phyloP scores from a whole-genome alignment of 2,888 invertebrate genomes.

The Hirtodrosophila confusa region DNA sequence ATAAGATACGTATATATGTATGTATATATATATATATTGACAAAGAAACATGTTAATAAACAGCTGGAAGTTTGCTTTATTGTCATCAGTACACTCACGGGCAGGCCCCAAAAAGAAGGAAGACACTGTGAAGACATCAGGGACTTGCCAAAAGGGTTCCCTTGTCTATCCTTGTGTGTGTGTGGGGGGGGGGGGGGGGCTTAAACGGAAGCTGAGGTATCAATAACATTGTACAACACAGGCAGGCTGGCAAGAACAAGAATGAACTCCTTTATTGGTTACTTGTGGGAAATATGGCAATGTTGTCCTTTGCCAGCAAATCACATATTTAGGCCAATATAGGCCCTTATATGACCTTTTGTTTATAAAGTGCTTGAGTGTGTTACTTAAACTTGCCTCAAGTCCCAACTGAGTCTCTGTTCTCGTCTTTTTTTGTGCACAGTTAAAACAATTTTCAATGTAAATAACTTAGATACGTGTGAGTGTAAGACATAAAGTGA shows the following conservation, averaged over 20 bases:
- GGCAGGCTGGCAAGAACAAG: constrained; percentile 27
- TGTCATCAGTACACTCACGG: constrained; percentile 56
- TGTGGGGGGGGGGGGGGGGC: constrained; percentile 10
- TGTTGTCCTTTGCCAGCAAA: constrained; percentile 41
- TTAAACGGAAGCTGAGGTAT: constrained; percentile 66
- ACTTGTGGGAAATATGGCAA: constrained; percentile 58
- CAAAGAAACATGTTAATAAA: constrained; percentile 78
- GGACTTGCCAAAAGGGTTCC: constrained; percentile 67
- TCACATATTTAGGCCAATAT: constrained; percentile 19
- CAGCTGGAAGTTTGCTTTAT: constrained; percentile 79
- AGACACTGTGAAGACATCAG: constrained; percentile 43
- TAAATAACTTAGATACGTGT: constrained; percentile 33
- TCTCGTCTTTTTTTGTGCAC: constrained; percentile 31
- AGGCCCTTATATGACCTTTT: constrained; percentile 19
- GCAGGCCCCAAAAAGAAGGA: constrained; percentile 27
- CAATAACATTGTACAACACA: constrained; percentile 69
- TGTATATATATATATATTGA: constrained; percentile 51
- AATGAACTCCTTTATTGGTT: constrained; percentile 51
- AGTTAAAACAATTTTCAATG: constrained; percentile 60
- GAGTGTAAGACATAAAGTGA: constrained; percentile 33
- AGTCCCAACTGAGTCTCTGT: constrained; percentile 15
- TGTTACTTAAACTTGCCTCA: constrained; percentile 29
- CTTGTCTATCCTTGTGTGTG: constrained; percentile 42
- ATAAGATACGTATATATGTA: constrained; percentile 12
- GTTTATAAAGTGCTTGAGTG: constrained; percentile 1